phyloP scores from a whole-genome alignment of 1,140 invertebrate species.

The Lepidostoma basale region DNA sequence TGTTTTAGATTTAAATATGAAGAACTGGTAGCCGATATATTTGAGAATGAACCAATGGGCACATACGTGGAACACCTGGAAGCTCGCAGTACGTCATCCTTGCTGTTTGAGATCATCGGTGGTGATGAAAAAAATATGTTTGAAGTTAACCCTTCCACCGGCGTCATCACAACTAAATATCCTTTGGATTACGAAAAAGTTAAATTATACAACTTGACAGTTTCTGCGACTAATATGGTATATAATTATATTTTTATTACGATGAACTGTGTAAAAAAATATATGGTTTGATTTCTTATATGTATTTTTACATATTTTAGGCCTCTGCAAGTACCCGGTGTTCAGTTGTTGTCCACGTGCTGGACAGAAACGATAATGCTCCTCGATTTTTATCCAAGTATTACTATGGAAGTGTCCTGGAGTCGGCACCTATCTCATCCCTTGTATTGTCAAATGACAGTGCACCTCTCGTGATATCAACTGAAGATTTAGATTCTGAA shows the following conservation, averaged over 20 bases:
- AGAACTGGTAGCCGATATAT: slow-evolving; percentile 77
- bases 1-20: slow-evolving; percentile 65
- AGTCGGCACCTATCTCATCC: slow-evolving; percentile 73
- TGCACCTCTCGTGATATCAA: slow-evolving; percentile 79
- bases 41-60: slow-evolving; percentile 81
- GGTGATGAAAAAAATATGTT: slow-evolving; percentile 80
- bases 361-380: slow-evolving; percentile 86
- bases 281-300: neutral
- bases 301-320: slow-evolving; percentile 50
- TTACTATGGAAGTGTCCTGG: slow-evolving; percentile 75
- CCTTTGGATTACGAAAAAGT: slow-evolving; percentile 80
- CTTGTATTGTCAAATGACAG: slow-evolving; percentile 71
- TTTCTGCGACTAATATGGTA: slow-evolving; percentile 87
- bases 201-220: slow-evolving; percentile 79
- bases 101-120: slow-evolving; percentile 81
- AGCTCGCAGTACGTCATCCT: slow-evolving; percentile 77
- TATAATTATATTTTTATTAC: slow-evolving; percentile 5
- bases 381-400: slow-evolving; percentile 73
- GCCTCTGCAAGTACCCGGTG: slow-evolving; percentile 71
- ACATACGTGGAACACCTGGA: slow-evolving; percentile 78
- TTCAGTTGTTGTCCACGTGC: slow-evolving; percentile 75
- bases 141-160: slow-evolving; percentile 83
- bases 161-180: slow-evolving; percentile 75
- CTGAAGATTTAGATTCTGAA: slow-evolving; percentile 79
- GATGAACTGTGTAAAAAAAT: slow-evolving; percentile 17